phyloP scores from a whole-genome alignment of 2,797 vertebrate genomes.

The Allobates femoralis region DNA sequence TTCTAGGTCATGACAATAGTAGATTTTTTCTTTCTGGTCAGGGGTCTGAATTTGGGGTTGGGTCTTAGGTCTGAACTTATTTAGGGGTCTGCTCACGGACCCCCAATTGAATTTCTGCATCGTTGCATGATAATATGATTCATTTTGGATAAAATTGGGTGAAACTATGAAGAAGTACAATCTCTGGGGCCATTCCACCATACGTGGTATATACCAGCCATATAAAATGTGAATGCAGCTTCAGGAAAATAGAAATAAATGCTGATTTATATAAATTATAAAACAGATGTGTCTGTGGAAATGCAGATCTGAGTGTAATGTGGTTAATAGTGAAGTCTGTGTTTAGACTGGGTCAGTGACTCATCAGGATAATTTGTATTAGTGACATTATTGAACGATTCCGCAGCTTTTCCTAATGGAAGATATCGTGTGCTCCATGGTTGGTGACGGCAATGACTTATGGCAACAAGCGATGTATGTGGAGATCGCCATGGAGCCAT shows the following conservation, averaged over 20 bases:
- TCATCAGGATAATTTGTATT: conserved; percentile 29
- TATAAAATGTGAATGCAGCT: not conserved
- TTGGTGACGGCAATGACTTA: not conserved
- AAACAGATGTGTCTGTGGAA: conserved; percentile 44
- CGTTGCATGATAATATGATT: not conserved
- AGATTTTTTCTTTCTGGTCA: too few species aligned
- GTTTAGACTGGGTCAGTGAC: conserved; percentile 52
- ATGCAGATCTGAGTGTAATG: conserved; percentile 30
- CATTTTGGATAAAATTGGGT: not conserved
- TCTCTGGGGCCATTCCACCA: not conserved
- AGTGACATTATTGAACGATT: conserved; percentile 24
- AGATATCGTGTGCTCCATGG: not conserved
- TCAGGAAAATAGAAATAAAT: conserved; percentile 26
- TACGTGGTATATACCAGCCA: not conserved
- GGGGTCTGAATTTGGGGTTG: too few species aligned
- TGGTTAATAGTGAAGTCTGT: conserved; percentile 47
- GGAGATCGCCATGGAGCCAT: not conserved
- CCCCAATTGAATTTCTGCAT: too few species aligned
- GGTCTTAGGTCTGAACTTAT: too few species aligned
- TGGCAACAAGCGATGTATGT: not conserved
- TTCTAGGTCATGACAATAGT: too few species aligned
- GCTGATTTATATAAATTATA: conserved; percentile 34
- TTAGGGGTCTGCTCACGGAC: too few species aligned
- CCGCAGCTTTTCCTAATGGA: not conserved
- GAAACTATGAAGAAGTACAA: not conserved